Conservation (phyloP, 2,888 invertebrate species). For the Drosophila macrospina region DNA sequence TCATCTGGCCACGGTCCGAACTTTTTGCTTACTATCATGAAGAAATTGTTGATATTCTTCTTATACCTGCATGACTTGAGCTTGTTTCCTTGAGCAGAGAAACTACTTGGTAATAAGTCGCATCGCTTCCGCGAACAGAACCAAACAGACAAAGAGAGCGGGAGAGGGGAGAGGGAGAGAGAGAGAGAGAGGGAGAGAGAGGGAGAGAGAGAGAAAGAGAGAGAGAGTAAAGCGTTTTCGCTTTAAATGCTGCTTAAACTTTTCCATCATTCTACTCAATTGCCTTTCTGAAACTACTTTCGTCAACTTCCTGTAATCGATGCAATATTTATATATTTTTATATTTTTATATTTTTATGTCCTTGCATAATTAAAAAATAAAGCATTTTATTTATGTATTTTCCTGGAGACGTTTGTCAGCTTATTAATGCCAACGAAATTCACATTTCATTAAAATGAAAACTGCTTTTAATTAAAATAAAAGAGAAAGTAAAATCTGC, state of each 20-base stretch:
- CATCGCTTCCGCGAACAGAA: no score
- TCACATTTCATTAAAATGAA: slow-evolving; percentile 7
- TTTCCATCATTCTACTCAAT: no score
- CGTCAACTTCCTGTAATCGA: not conserved
- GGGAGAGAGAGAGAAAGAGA: not conserved
- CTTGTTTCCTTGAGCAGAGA: not conserved
- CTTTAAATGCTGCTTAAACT: not conserved
- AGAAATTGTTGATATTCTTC: slow-evolving; percentile 1
- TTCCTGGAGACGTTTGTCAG: slow-evolving; percentile 2
- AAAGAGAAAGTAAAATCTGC: not conserved
- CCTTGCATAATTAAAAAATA: not conserved
- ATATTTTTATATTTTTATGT: no score
- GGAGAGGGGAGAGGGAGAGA: not conserved
- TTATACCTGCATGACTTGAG: not conserved
- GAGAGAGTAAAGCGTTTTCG: slow-evolving; percentile 1
- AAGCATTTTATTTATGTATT: not conserved
- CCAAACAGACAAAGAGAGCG: not conserved
- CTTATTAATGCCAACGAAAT: slow-evolving; percentile 1
- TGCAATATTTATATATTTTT: not conserved
- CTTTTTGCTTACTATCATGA: slow-evolving; percentile 17
- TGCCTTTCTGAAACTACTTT: not conserved
- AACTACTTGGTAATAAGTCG: slow-evolving; percentile 3
- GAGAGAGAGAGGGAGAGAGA: not conserved
- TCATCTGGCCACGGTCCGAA: slow-evolving; percentile 33
- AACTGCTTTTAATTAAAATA: slow-evolving; percentile 21